Conservation (phyloP, 2,888 invertebrate genomes). For the Agriopis aurantiaria region DNA sequence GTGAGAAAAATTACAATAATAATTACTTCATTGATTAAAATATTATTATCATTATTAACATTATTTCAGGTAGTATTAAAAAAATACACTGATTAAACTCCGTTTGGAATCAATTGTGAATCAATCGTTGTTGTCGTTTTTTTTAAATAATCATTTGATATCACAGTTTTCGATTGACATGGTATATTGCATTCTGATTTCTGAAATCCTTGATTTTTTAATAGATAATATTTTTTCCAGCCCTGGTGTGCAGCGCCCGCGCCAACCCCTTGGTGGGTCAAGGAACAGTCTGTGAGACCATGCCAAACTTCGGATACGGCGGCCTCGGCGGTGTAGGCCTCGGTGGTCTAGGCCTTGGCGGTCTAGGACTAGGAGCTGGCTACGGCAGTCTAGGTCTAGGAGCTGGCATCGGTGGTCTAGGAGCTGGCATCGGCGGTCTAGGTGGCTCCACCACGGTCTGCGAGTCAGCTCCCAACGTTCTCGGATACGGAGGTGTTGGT, state of each 20-base stretch:
- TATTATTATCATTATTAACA: no score
- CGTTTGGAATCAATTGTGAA: no score
- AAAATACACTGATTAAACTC: no score
- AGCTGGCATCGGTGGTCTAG: not conserved
- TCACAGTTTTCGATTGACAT: no score
- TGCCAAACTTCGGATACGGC: constrained; percentile 44
- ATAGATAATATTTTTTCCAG: constrained; percentile 48
- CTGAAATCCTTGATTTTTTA: no score
- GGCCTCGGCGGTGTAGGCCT: constrained; percentile 24
- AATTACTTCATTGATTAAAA: no score
- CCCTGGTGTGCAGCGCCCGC: constrained; percentile 58
- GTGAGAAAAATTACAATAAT: no score
- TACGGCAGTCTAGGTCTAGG: constrained; percentile 12
- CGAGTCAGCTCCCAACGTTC: constrained; percentile 1
- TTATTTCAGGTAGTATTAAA: no score
- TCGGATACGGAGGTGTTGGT: constrained; percentile 2
- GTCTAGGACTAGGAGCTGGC: not conserved
- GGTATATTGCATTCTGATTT: no score
- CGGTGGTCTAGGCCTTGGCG: constrained; percentile 22
- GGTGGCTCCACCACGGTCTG: constrained; percentile 35
- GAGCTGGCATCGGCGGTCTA: constrained; percentile 12
- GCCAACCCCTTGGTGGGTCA: constrained; percentile 59
- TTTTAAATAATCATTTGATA: no score
- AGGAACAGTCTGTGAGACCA: constrained; percentile 58
- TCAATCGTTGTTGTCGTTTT: no score